Evolutionary conservation across 2,113 vertebrate species (phyloP).

Genomic region (Hydrolagus affinis): DNA sequence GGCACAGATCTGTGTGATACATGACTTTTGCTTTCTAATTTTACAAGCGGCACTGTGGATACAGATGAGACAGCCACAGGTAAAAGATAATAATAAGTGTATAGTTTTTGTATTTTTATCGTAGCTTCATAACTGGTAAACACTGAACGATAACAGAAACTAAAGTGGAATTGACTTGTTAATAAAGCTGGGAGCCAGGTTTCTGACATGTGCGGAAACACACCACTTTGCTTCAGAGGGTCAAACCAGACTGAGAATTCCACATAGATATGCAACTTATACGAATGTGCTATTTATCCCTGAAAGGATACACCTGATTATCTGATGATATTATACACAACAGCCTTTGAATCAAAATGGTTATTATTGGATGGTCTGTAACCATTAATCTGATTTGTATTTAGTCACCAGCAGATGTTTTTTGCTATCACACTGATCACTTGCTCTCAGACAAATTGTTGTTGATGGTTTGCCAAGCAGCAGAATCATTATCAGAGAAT

Average conservation of each 20-base stretch:
- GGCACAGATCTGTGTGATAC: background rate
- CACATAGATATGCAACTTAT: too few relatives aligned
- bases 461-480: too few relatives aligned
- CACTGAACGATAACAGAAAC: background rate
- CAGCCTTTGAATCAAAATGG: background rate
- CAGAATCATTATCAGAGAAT: too few relatives aligned
- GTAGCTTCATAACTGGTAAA: background rate
- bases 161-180: background rate
- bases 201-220: too few relatives aligned
- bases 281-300: too few relatives aligned
- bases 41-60: conserved; percentile 58
- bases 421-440: background rate
- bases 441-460: too few relatives aligned
- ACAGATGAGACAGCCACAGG: conserved; percentile 54
- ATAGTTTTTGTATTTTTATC: background rate
- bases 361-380: background rate
- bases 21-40: conserved; percentile 37
- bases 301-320: too few relatives aligned
- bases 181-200: too few relatives aligned
- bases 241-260: too few relatives aligned
- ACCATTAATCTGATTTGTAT: too few relatives aligned
- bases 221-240: too few relatives aligned
- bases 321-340: too few relatives aligned
- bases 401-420: background rate
- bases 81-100: conserved; percentile 34